Evolutionary conservation across 2,797 vertebrate genomes (phyloP).

Genomic region (Lophius americanus): DNA sequence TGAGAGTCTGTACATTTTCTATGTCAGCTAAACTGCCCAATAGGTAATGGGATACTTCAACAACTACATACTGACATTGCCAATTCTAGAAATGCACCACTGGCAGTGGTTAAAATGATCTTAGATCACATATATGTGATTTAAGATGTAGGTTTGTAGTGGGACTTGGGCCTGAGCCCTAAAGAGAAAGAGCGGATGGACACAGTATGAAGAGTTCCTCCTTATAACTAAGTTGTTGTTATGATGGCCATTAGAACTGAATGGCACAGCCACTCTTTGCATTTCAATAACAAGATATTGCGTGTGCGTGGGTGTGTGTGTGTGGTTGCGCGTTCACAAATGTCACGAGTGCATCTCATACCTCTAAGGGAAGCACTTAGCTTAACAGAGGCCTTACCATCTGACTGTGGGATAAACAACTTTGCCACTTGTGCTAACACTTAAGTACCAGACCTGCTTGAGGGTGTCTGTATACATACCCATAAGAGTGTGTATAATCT

Average conservation of each 20-base stretch:
- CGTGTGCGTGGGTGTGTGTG: constrained; percentile 16
- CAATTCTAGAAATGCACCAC: neutral
- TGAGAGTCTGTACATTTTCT: neutral
- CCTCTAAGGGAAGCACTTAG: constrained; percentile 55
- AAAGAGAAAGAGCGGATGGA: neutral
- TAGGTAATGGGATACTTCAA: neutral
- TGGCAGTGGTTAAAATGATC: neutral
- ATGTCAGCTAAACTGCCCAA: neutral
- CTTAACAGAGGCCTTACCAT: constrained; percentile 72
- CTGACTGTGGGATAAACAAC: constrained; percentile 80
- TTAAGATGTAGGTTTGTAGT: too few species aligned
- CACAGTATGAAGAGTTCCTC: too few species aligned
- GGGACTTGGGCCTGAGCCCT: neutral
- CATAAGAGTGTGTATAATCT: constrained; percentile 84
- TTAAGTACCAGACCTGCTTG: constrained; percentile 70
- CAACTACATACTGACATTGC: too few species aligned
- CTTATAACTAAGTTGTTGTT: too few species aligned
- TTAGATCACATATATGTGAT: neutral
- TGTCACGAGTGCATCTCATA: constrained; percentile 16
- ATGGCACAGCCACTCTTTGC: constrained; percentile 15
- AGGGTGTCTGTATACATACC: constrained; percentile 79
- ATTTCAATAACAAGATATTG: constrained; percentile 19
- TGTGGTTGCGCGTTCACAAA: constrained; percentile 13
- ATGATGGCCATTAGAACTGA: constrained; percentile 23
- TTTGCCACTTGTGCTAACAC: constrained; percentile 65